phyloP scores from a whole-genome alignment of 2,113 vertebrate species.

The Corythornis madagascariensis region DNA sequence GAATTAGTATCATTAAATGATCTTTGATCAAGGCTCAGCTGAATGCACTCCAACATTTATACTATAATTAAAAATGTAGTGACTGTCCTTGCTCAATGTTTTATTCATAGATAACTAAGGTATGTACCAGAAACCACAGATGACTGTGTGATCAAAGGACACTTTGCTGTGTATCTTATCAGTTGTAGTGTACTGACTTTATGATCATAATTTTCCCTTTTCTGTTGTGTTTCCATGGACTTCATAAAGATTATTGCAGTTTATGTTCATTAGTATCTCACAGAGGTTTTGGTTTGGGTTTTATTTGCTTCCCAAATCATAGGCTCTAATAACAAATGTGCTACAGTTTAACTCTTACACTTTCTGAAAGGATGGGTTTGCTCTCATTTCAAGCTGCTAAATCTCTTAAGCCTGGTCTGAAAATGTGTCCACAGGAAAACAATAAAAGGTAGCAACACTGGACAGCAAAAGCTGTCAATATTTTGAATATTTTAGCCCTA shows the following conservation, averaged over 20 bases:
- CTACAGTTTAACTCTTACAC: background rate
- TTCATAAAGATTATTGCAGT: background rate
- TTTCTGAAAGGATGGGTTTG: background rate
- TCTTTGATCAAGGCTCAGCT: conserved; percentile 44
- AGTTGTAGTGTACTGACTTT: background rate
- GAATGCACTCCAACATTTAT: conserved; percentile 37
- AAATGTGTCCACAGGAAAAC: background rate
- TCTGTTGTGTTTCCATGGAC: background rate
- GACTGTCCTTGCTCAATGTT: conserved; percentile 52
- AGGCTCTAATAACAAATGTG: background rate
- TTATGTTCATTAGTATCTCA: background rate
- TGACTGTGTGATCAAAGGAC: conserved; percentile 61
- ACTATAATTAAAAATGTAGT: conserved; percentile 48
- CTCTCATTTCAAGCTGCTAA: background rate
- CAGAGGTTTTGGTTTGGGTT: background rate
- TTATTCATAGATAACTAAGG: conserved; percentile 54
- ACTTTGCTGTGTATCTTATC: conserved; percentile 9
- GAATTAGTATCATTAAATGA: background rate
- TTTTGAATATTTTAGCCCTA: background rate
- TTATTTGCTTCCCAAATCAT: background rate
- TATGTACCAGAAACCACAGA: conserved; percentile 26
- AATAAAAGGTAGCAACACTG: background rate
- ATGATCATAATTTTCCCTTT: background rate
- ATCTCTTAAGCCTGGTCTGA: background rate
- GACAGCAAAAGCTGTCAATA: background rate